Base-by-base conservation (phyloP, 2,113 vertebrate genomes). In the Ailuropoda melanoleuca region DNA sequence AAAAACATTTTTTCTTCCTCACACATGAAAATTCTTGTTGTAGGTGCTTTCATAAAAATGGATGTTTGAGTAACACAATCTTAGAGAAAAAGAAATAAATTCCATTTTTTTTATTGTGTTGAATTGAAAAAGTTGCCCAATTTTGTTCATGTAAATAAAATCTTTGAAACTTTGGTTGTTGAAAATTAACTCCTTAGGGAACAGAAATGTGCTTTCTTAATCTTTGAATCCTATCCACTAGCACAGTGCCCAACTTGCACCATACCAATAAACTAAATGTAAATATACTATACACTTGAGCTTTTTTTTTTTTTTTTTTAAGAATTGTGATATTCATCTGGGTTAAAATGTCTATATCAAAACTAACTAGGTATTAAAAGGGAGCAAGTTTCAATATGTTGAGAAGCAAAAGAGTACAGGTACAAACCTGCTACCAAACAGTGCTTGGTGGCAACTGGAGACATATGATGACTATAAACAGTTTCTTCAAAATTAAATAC, bases 401-500 rank as follows among this genome's bases (percentile, higher is more conserved):
- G 80, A 68, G 93, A 58, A 64, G 70, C 43, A 96, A 93, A 88
- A 90, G 92, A 90, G 96, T 29, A 75, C 1, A 53, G 5, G 66
- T 46, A 98, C 99, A 86, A 97, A 99, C 99, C 99, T 99, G 99
- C 99, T 98, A 99, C 98, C 95, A 99, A 99, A 98, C 99, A 99
- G 98, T 99, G 99, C 82, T 99, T 99, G 96, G 99, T 99, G 97
- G 99, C 99, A 60, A 99, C 94, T 92, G 99, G 99, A 97, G 99
- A 99, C 99, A 99, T 99, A 95, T 99, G 99, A 98, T 99, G 99
- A 97, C 99, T 99, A 97, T 99, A 99, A 95, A 99, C 98, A 53
- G 99, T 99, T 87, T 98, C 99, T 74, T 99, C 99, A 98, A 99
- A 99, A 97, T 99, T 98, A 99, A 99, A 99, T 66, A 98, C 95